Evolutionary conservation across 2,797 vertebrate species (phyloP).

Genomic region (Dendrocincla fuliginosa): DNA sequence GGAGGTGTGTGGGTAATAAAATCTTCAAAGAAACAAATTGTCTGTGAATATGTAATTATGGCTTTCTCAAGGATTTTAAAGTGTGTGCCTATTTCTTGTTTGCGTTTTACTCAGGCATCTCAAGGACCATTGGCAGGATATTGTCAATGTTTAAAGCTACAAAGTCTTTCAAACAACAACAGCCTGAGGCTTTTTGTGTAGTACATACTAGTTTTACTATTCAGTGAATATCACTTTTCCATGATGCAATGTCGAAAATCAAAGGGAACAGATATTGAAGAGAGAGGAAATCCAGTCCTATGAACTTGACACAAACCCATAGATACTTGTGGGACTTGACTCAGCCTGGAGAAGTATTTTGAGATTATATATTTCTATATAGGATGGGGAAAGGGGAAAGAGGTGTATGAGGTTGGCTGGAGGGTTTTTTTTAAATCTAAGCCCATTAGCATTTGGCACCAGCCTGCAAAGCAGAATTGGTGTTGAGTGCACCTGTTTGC

Average conservation of each 20-base stretch:
- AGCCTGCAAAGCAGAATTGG: neutral
- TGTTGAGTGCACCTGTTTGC: neutral
- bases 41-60: slow-evolving; percentile 62
- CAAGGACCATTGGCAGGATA: slow-evolving; percentile 28
- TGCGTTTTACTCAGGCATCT: slow-evolving; percentile 60
- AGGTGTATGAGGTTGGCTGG: neutral
- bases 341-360: neutral
- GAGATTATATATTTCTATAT: neutral
- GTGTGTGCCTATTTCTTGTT: slow-evolving; percentile 42
- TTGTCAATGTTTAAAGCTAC: slow-evolving; percentile 51
- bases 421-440: neutral
- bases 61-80: slow-evolving; percentile 66
- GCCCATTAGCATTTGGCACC: neutral
- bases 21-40: slow-evolving; percentile 58
- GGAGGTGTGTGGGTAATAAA: slow-evolving; percentile 55
- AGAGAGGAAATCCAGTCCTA: neutral
- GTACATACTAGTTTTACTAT: slow-evolving; percentile 2
- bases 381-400: neutral
- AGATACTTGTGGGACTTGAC: neutral
- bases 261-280: neutral
- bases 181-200: slow-evolving; percentile 57
- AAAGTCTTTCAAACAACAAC: slow-evolving; percentile 57
- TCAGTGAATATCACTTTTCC: slow-evolving; percentile 39
- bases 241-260: slow-evolving; percentile 33
- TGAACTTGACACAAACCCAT: neutral